Evolutionary conservation across 2,888 invertebrate genomes (phyloP).

Genomic region (Nomada flava): DNA sequence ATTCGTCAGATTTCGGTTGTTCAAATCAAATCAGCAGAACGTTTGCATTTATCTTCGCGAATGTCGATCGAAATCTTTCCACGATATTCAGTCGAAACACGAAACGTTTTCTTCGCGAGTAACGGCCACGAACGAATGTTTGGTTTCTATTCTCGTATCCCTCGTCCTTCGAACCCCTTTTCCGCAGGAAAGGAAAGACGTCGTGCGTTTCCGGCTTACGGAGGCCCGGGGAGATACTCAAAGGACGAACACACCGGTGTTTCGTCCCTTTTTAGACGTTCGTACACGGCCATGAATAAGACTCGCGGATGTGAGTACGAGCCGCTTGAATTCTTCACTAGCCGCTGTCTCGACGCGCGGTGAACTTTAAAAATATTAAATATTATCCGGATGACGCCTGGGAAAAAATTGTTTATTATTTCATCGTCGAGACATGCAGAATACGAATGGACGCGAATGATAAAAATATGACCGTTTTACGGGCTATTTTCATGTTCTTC

Average conservation of each 20-base stretch:
- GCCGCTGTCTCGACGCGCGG: background rate
- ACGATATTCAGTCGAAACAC: background rate
- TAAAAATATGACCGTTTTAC: too few species aligned
- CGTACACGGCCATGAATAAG: conserved; percentile 21
- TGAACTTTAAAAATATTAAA: background rate
- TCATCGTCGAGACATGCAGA: too few species aligned
- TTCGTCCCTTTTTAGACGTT: conserved; percentile 17
- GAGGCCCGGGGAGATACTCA: conserved; percentile 24
- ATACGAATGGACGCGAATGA: too few species aligned
- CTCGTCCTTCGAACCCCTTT: conserved; percentile 38
- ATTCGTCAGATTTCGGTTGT: too few species aligned
- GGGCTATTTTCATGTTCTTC: too few species aligned
- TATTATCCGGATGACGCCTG: background rate
- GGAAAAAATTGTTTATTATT: background rate
- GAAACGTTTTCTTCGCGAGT: background rate
- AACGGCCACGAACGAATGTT: conserved; percentile 18
- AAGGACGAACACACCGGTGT: conserved; percentile 29
- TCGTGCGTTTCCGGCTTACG: conserved; percentile 20
- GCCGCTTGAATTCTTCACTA: conserved; percentile 21
- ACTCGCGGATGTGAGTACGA: conserved; percentile 14
- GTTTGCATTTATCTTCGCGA: too few species aligned
- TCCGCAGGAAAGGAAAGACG: conserved; percentile 22
- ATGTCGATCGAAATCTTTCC: too few species aligned
- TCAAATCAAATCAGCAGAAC: too few species aligned
- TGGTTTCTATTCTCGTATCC: conserved; percentile 37